Evolutionary conservation across 2,113 vertebrate species (phyloP).

Genomic region (Polypterus bichir): DNA sequence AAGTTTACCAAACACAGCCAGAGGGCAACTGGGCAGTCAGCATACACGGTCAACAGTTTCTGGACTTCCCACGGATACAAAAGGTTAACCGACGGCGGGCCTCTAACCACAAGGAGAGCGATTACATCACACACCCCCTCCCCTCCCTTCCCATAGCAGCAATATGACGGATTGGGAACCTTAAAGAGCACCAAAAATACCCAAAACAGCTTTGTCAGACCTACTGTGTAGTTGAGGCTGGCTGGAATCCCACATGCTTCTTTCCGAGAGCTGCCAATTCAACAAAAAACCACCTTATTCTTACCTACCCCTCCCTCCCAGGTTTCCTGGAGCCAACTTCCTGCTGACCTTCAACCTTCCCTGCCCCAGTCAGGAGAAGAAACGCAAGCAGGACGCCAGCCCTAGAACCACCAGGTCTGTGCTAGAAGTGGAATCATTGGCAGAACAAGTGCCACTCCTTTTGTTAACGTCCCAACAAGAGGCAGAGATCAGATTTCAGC

Average conservation of each 20-base stretch:
- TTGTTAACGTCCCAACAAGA: conserved; percentile 15
- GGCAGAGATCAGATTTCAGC: conserved; percentile 40
- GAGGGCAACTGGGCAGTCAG: too few species aligned
- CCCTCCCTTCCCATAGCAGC: conserved; percentile 8
- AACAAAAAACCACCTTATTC: conserved; percentile 48
- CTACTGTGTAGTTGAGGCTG: conserved; percentile 49
- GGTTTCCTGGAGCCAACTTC: conserved; percentile 44
- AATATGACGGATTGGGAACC: neutral
- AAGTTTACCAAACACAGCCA: too few species aligned
- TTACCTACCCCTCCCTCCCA: conserved; percentile 15
- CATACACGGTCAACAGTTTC: neutral
- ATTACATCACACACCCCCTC: conserved; percentile 24
- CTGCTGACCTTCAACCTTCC: conserved; percentile 56
- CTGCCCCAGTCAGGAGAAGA: conserved; percentile 26
- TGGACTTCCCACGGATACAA: conserved; percentile 11
- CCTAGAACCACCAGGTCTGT: conserved; percentile 9
- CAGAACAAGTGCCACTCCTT: conserved; percentile 9
- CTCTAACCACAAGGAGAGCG: conserved; percentile 26
- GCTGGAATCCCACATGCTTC: conserved; percentile 44
- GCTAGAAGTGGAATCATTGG: conserved; percentile 3
- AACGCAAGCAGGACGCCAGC: conserved; percentile 32
- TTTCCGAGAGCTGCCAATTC: conserved; percentile 28
- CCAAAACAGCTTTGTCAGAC: conserved; percentile 38
- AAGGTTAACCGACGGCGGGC: conserved; percentile 28
- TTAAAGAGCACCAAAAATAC: neutral